A percentile compares a stretch with the other conserved stretches of the same genome.
Evolutionary conservation across 1,140 invertebrate species (phyloP).

Genomic region (Chlorops oryzae): DNA sequence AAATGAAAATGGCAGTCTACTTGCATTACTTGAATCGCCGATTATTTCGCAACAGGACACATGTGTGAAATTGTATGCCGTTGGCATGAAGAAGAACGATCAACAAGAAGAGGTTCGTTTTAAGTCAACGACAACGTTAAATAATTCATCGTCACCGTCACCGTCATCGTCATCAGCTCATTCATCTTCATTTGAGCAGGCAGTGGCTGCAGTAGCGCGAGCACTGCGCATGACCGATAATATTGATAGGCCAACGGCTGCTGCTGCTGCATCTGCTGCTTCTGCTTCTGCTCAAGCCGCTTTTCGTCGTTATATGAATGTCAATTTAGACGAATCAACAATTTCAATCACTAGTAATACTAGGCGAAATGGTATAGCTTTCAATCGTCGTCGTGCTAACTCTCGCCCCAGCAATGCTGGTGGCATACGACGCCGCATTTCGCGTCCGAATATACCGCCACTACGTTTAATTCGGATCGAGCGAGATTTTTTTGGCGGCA

Average conservation of each 20-base stretch:
- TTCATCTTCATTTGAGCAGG: background rate
- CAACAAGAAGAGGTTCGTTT: slow-evolving; percentile 43
- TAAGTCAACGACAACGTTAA: background rate
- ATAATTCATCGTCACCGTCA: slow-evolving; percentile 3
- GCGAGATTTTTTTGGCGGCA: slow-evolving; percentile 13
- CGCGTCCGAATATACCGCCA: too few species aligned
- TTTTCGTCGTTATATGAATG: too few species aligned
- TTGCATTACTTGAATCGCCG: slow-evolving; percentile 73
- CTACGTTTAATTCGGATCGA: slow-evolving; percentile 12
- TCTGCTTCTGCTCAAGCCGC: too few species aligned
- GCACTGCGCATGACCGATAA: slow-evolving; percentile 9
- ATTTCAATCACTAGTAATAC: too few species aligned
- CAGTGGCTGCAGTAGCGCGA: background rate
- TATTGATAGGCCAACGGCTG: too few species aligned
- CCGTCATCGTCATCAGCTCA: background rate
- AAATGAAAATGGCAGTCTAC: slow-evolving; percentile 70
- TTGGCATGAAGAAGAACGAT: slow-evolving; percentile 45
- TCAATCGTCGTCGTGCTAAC: too few species aligned
- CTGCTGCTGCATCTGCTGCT: too few species aligned
- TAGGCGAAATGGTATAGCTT: too few species aligned
- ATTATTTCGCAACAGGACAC: slow-evolving; percentile 75
- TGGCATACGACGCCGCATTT: too few species aligned
- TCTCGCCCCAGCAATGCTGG: too few species aligned
- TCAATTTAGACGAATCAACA: too few species aligned
- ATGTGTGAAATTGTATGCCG: slow-evolving; percentile 75